These are phyloP conservation scores for Erethizon dorsatum DNA, from an alignment of 2,797 vertebrate genomes.

Conservation along the genomic window DNA sequence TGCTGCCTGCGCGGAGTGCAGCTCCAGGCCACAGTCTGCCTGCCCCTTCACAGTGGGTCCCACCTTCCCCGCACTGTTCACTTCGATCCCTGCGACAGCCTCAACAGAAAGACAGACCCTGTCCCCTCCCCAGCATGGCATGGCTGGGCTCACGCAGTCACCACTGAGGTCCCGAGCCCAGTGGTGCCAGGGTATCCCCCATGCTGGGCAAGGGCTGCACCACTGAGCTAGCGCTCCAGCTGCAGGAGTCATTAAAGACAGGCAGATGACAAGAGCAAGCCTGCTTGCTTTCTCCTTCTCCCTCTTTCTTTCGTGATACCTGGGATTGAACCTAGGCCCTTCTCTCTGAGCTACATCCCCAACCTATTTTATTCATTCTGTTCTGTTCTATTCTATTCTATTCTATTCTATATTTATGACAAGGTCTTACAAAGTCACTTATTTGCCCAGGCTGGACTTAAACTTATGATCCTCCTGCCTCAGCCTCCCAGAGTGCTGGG, in stretches of 20 bases:
- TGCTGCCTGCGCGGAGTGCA: neutral
- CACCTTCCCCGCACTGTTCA: neutral
- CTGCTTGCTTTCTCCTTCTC: neutral
- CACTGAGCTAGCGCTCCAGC: neutral
- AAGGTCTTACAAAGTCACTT: neutral
- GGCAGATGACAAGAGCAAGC: neutral
- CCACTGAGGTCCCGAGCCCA: neutral
- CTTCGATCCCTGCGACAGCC: neutral
- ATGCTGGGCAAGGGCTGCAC: neutral
- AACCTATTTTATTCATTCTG: neutral
- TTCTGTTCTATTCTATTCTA: no score
- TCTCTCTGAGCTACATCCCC: neutral
- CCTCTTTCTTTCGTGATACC: neutral
- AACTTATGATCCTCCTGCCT: neutral
- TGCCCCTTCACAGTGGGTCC: neutral
- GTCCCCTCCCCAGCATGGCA: neutral
- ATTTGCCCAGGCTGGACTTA: neutral
- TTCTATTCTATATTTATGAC: neutral
- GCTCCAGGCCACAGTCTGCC: neutral
- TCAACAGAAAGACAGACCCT: neutral
- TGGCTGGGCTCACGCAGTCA: neutral
- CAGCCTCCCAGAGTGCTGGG: neutral
- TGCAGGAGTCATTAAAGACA: neutral
- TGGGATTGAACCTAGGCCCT: neutral
- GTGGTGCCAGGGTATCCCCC: neutral